Evolutionary conservation across 2,797 vertebrate genomes (phyloP), one percentile per base, ranked within the genome.

Genomic region (Limnodromus scolopaceus): DNA sequence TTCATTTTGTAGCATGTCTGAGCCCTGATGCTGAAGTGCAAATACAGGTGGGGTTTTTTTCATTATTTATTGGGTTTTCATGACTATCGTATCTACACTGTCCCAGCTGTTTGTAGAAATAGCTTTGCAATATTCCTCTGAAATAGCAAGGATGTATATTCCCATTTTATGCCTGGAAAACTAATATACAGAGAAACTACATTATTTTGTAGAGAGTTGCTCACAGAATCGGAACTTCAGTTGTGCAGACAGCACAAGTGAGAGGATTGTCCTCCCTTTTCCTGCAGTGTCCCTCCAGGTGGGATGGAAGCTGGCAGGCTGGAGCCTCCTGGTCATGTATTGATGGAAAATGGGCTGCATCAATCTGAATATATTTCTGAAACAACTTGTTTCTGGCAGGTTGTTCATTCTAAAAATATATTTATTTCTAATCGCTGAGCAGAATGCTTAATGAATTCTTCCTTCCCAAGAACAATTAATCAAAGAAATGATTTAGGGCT

Each of bases 391-490:
- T 96, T 97, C 94, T 97, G 96, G 90, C 95, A 95, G 77, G 93
- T 95, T 91, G 90, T 77, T 96, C 80, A 84, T 94, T 94, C 93
- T 92, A 96, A 97, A 96, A 96, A 96, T 95, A 94, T 93, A 93
- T 95, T 96, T 96, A 96, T 96, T 96, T 97, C 83, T 96, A 93
- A 96, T 96, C 93, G 93, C 94, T 92, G 95, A 96, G 81, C 5
- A 0, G 95, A 96, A 96, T 96, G 70, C 88, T 95, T 96, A 97
- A 96, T 96, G 93, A 95, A 96, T 92, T 96, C 92, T 96, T 92
- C 90, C 80, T 95, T 95, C 92, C 90, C 84, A 93, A 89, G 93
- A 96, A 96, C 93, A 96, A 95, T 96, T 96, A 96, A 97, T 96
- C 95, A 96, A 92, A 96, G 48, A 66, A 84, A 89, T 96, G 60